Evolutionary conservation across 2,113 vertebrate genomes (phyloP), one percentile per base, ranked within the genome.

Genomic region (Mungos mungo): DNA sequence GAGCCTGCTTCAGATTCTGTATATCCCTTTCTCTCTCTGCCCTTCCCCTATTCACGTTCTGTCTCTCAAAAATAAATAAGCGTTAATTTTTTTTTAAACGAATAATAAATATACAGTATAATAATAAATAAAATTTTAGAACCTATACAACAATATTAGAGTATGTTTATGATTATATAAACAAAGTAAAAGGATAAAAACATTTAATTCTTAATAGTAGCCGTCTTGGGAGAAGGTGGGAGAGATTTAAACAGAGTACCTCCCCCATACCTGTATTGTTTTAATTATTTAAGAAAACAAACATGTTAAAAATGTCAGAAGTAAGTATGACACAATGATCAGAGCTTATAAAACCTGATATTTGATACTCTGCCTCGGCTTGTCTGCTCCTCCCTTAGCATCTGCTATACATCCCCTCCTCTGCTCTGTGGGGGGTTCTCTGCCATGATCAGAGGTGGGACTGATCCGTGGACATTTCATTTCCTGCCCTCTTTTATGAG

Each of bases 151-250:
- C 23, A 63, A 8, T 29, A 35, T 60, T 93, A 29, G 54, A 45
- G 18, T 97, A 47, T 86, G 25, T 69, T 97, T 96, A 76, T 88
- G 52, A 71, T 69, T 90, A 60, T 1, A 50, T 86, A 95, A 84
- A 81, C 47, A 81, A 84, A 90, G 27, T 68, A 76, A 94, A 89
- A 95, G 18, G 6, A 79, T 86, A 63, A 87, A 93, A 77, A 57
- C 21, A n/a, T 31, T 88, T 60, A 52, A 1, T 89, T 65, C 45
- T 38, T 84, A 60, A n/a, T 81, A 93, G 23, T 82, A 97, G 57
- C 41, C 84, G 15, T 79, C 16, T 72, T 74, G 29, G 45, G 38
- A 47, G 21, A 29, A 18, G 10, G 13, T 88, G 1, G 14, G 52
- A 77, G 19, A 60, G 18, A 16, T 25, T 16, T 85, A 27, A 89